phyloP scores from a whole-genome alignment of 2,113 vertebrate genomes.

The Panthera tigris region DNA sequence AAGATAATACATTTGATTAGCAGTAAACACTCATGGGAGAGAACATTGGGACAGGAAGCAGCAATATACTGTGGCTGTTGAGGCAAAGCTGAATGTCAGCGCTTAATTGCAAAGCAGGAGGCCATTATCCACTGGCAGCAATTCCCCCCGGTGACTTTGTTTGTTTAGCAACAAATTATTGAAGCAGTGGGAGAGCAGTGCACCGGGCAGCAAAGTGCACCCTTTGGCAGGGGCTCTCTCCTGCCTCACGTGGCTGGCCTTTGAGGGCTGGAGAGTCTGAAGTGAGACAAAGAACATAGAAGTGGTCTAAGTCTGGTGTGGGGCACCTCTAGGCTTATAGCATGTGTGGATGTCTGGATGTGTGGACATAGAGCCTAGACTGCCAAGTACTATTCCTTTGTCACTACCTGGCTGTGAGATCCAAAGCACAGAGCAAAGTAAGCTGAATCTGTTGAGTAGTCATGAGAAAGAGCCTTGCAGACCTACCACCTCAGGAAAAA shows the following conservation, averaged over 20 bases:
- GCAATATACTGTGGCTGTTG: slow-evolving; percentile 13
- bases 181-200: slow-evolving; percentile 27
- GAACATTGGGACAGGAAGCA: slow-evolving; percentile 36
- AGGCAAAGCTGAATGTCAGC: slow-evolving; percentile 48
- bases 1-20: slow-evolving; percentile 65
- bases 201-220: not conserved
- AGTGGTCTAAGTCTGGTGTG: not conserved
- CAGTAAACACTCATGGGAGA: slow-evolving; percentile 24
- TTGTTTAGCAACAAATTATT: slow-evolving; percentile 67
- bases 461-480: not conserved
- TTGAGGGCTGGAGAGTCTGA: not conserved
- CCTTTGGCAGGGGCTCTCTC: not conserved
- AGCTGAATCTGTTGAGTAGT: not conserved
- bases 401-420: not conserved
- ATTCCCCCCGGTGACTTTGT: slow-evolving; percentile 31
- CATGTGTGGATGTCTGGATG: not conserved
- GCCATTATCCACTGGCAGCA: slow-evolving; percentile 46
- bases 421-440: not conserved
- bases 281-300: not conserved
- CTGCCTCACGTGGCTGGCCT: not conserved
- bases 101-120: slow-evolving; percentile 65
- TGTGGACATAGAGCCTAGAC: not conserved
- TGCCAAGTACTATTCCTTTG: not conserved
- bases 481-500: not conserved
- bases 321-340: not conserved